These are phyloP conservation scores for Drosophila mauritiana DNA, from an alignment of 1,140 invertebrate species.

Conservation along the genomic window DNA sequence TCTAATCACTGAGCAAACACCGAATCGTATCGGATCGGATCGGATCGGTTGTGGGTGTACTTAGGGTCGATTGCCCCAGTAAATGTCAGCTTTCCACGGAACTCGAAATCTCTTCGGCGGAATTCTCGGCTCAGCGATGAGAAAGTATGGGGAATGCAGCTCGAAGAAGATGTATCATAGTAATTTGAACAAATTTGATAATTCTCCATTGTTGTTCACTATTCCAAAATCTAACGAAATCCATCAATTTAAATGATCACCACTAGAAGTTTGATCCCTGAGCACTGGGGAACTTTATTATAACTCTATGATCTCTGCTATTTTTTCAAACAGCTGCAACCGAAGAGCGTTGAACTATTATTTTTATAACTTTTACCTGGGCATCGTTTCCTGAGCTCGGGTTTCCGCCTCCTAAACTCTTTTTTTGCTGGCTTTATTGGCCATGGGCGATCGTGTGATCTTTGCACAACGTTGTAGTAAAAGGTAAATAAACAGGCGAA, in stretches of 20 bases:
- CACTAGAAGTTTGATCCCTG: background rate
- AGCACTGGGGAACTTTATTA: background rate
- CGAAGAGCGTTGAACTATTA: conserved; percentile 44
- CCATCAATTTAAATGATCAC: conserved; percentile 27
- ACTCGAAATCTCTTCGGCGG: conserved; percentile 19
- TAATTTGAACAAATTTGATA: background rate
- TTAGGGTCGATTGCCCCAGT: conserved; percentile 3
- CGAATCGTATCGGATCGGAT: conserved; percentile 1
- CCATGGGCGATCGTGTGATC: conserved; percentile 28
- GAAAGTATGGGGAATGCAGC: conserved; percentile 4
- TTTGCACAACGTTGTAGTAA: conserved; percentile 26
- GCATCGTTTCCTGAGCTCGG: conserved; percentile 33
- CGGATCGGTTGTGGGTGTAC: conserved; percentile 42
- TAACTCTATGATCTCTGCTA: background rate
- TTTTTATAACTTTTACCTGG: conserved; percentile 37
- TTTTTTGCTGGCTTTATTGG: conserved; percentile 19
- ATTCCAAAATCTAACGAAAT: background rate
- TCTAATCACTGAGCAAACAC: conserved; percentile 74
- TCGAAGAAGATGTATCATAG: background rate
- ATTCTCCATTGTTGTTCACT: background rate
- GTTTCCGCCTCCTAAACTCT: conserved; percentile 46
- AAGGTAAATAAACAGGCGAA: conserved; percentile 13
- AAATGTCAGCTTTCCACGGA: conserved; percentile 40
- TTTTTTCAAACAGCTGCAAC: conserved; percentile 11
- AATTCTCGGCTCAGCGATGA: conserved; percentile 9